phyloP scores from a whole-genome alignment of 2,888 invertebrate genomes.

The Diabrotica balteata region DNA sequence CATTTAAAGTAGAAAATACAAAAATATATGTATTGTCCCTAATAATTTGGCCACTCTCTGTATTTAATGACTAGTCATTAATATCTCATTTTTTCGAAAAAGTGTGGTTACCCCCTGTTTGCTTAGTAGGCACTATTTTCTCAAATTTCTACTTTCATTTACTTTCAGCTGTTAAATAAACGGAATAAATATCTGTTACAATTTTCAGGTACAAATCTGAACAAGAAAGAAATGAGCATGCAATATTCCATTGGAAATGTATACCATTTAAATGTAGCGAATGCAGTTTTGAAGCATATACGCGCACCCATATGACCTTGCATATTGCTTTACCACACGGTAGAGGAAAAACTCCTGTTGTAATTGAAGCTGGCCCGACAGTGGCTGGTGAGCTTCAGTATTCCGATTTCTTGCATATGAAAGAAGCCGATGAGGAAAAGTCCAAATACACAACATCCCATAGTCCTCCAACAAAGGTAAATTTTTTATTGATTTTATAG shows the following conservation, averaged over 20 bases:
- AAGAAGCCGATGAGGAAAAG: conserved; percentile 18
- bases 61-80: too few relatives aligned
- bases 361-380: conserved; percentile 36
- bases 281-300: conserved; percentile 56
- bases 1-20: too few relatives aligned
- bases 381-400: conserved; percentile 29
- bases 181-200: too few relatives aligned
- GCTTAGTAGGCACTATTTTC: too few relatives aligned
- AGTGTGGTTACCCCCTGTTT: too few relatives aligned
- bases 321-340: conserved; percentile 42
- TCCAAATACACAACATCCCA: not conserved
- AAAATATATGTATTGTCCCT: too few relatives aligned
- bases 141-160: too few relatives aligned
- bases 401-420: conserved; percentile 29
- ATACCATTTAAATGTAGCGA: conserved; percentile 60
- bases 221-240: conserved; percentile 57
- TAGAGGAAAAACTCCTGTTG: conserved; percentile 13
- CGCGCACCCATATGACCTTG: conserved; percentile 49
- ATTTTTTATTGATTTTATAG: too few relatives aligned
- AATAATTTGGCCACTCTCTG: too few relatives aligned
- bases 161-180: too few relatives aligned
- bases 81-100: too few relatives aligned
- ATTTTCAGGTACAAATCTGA: conserved; percentile 39
- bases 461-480: too few relatives aligned
- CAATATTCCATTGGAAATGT: conserved; percentile 61